A percentile compares a stretch with the other conserved stretches of the same genome.
Conservation (phyloP, 2,113 vertebrate species). For the Xenopus tropicalis region DNA sequence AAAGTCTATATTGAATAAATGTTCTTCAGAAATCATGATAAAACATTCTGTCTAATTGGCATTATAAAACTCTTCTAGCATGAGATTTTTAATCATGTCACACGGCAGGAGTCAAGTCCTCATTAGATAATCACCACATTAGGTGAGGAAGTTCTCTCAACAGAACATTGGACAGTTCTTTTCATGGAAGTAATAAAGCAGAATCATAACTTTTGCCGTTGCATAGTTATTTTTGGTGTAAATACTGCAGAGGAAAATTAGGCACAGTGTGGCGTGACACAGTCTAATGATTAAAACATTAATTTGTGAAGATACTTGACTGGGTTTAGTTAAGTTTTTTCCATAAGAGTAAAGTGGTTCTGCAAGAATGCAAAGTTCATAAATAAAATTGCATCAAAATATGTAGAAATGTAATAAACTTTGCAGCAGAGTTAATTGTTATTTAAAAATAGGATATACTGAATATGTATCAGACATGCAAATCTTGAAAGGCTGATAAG, state of each 20-base stretch:
- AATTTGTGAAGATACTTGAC: background rate
- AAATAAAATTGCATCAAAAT: too few species aligned
- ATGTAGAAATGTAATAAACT: too few species aligned
- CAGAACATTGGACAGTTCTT: conserved; percentile 51
- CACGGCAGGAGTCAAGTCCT: conserved; percentile 10
- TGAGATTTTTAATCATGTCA: conserved; percentile 22
- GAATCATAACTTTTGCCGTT: background rate
- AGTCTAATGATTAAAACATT: background rate
- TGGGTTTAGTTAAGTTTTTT: too few species aligned
- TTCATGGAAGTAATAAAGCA: background rate
- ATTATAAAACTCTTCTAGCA: conserved; percentile 14
- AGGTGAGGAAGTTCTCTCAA: conserved; percentile 39
- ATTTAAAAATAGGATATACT: too few species aligned
- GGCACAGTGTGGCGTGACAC: background rate
- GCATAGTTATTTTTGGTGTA: background rate
- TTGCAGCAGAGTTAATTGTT: too few species aligned
- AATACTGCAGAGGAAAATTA: background rate
- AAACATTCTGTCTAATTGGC: conserved; percentile 18
- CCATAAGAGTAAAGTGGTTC: conserved; percentile 42
- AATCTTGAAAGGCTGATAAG: too few species aligned
- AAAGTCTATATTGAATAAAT: too few species aligned
- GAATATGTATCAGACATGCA: too few species aligned
- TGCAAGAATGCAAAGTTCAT: too few species aligned
- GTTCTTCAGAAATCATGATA: too few species aligned
- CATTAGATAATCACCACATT: conserved; percentile 20